Conservation (phyloP, 2,113 vertebrate genomes). For the Dolichotis patagonum region DNA sequence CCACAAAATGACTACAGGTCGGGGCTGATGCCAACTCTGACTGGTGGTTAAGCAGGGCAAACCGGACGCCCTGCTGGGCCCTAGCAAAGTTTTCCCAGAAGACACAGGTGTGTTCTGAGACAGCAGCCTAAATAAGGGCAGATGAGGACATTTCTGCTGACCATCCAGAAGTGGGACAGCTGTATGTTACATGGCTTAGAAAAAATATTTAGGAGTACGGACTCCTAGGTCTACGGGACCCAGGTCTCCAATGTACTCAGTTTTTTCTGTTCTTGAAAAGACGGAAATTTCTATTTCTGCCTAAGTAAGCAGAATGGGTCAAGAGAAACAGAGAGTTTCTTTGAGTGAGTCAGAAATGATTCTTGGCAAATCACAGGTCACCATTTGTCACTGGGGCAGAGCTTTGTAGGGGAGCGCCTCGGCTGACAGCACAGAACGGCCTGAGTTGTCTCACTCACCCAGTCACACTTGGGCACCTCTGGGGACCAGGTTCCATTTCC, state of each 20-base stretch:
- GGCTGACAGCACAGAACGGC: background rate
- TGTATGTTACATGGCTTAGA: too few species aligned
- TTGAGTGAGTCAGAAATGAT: background rate
- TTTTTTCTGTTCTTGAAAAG: background rate
- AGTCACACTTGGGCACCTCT: constrained; percentile 66
- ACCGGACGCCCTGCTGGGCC: background rate
- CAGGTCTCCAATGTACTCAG: background rate
- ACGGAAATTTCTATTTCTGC: background rate
- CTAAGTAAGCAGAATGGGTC: background rate
- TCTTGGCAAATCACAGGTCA: background rate
- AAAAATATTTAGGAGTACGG: background rate
- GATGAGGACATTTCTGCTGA: background rate
- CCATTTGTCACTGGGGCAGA: background rate
- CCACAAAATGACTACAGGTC: background rate
- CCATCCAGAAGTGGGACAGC: background rate
- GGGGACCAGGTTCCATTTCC: constrained; percentile 71
- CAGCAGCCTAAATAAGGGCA: background rate
- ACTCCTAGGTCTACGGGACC: background rate
- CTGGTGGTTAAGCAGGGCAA: background rate
- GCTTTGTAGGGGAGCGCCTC: background rate
- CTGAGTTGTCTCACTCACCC: constrained; percentile 57
- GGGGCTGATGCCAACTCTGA: background rate
- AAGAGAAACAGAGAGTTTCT: background rate
- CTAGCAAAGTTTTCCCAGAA: background rate
- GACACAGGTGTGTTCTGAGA: background rate